Base-by-base conservation (phyloP, 2,797 vertebrate genomes). In the Neosalanx taihuensis region DNA sequence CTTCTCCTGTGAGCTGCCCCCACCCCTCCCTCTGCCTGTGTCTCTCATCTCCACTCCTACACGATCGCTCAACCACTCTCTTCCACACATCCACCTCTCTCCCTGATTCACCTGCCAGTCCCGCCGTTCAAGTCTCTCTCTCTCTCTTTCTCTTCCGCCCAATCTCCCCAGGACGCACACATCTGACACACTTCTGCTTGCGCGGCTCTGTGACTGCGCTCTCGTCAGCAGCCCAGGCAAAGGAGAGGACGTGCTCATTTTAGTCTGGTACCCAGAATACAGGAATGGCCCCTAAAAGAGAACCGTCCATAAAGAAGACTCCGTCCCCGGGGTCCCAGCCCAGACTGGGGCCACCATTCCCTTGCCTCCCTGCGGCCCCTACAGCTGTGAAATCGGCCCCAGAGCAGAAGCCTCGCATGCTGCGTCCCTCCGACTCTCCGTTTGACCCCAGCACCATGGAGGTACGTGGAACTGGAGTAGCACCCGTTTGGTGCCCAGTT, bases 391-490 rank as follows among this genome's bases (percentile, higher is more conserved):
- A 90, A 79, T 69, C 79, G 0, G 63, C 75, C 61, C 89, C 79
- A 3, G 92, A 93, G 74, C 85, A 88, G 78, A 93, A 91, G 73
- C 92, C 91, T 0, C 83, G 91, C 78, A 91, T 92, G 85, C 84
- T 92, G 70, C 92, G 88, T 64, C 90, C 90, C 29, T 91, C 89
- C 0, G 91, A 92, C 72, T 83, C 80, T 31, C 91, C 91, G 0
- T 92, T 93, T 87, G 93, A 94, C 77, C 92, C 93, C 72, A 92
- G 88, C 79, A 90, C 89, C 73, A 83, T 93, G 79, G 93, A 94
- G 92, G 93, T 94, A 78, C 90, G 92, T 87, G 49, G 51, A 6
- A 1, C 15, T 20, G 62, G 15, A 73, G 9, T 18, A 59, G 33
- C 18, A 35, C 26, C 62, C 29, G 70, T 72, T 29, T 70, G 33